These are phyloP conservation scores for Denticeps clupeoides DNA, from an alignment of 2,797 vertebrate species.

Conservation along the genomic window DNA sequence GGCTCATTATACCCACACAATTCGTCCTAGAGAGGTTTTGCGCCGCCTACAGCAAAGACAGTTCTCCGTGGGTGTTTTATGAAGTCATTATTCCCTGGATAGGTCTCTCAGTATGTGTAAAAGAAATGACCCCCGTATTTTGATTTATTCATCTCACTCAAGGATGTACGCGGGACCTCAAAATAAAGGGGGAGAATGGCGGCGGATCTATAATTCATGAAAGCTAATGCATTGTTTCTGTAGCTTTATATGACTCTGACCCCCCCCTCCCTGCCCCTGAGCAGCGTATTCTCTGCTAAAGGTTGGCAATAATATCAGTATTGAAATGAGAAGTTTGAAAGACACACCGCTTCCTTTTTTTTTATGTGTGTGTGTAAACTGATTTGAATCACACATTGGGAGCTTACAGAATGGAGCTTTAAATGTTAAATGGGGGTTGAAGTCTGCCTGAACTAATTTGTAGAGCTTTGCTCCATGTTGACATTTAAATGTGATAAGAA, in stretches of 20 bases:
- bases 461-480: slow-evolving; percentile 80
- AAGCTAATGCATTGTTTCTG: slow-evolving; percentile 70
- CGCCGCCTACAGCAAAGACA: slow-evolving; percentile 29
- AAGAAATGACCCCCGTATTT: slow-evolving; percentile 31
- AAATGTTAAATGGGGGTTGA: slow-evolving; percentile 82
- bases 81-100: slow-evolving; percentile 23
- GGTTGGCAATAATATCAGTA: slow-evolving; percentile 67
- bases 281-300: slow-evolving; percentile 54
- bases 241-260: slow-evolving; percentile 56
- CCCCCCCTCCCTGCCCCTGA: slow-evolving; percentile 11
- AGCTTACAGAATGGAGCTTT: slow-evolving; percentile 70
- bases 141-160: slow-evolving; percentile 60
- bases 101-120: slow-evolving; percentile 25
- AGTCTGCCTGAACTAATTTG: slow-evolving; percentile 82
- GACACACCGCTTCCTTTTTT: slow-evolving; percentile 52
- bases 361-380: slow-evolving; percentile 56
- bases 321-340: slow-evolving; percentile 72
- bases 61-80: slow-evolving; percentile 18
- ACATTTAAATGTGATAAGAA: slow-evolving; percentile 87
- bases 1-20: too few species aligned
- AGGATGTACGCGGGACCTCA: slow-evolving; percentile 50
- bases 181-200: slow-evolving; percentile 44
- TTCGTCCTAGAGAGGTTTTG: slow-evolving; percentile 23
- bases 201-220: slow-evolving; percentile 65
- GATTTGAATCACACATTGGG: slow-evolving; percentile 70